Conservation (phyloP, 2,797 vertebrate species). For the Scleropages formosus region DNA sequence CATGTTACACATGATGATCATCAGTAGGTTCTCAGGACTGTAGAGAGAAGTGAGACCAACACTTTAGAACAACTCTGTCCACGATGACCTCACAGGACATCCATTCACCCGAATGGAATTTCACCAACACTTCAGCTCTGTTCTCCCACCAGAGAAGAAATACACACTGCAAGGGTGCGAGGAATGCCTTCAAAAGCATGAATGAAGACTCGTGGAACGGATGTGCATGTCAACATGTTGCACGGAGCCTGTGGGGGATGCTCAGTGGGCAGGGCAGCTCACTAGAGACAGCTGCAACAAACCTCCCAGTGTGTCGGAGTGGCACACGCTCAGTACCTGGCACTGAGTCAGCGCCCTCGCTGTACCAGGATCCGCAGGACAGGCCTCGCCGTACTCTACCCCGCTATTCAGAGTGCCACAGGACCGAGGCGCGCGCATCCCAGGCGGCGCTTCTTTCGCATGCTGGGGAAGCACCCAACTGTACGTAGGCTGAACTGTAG, state of each 20-base stretch:
- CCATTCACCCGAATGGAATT: no score
- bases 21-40: no score
- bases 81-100: no score
- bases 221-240: background rate
- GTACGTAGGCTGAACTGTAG: background rate
- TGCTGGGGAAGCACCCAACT: background rate
- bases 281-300: background rate
- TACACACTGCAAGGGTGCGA: background rate
- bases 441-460: background rate
- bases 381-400: background rate
- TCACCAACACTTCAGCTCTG: background rate
- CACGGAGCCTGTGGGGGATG: background rate
- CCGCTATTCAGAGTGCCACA: background rate
- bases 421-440: background rate
- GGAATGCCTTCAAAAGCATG: background rate
- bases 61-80: no score
- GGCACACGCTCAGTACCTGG: background rate
- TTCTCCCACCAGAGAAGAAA: background rate
- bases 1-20: no score
- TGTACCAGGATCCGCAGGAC: conserved; percentile 23
- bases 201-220: background rate
- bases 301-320: background rate
- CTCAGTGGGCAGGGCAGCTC: background rate
- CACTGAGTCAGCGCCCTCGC: conserved; percentile 9
- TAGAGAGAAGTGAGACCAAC: no score